Percentiles rank a stretch among this genome's conserved stretches.
phyloP scores from a whole-genome alignment of 1,140 invertebrate species.

The Diachasmimorpha longicaudata region DNA sequence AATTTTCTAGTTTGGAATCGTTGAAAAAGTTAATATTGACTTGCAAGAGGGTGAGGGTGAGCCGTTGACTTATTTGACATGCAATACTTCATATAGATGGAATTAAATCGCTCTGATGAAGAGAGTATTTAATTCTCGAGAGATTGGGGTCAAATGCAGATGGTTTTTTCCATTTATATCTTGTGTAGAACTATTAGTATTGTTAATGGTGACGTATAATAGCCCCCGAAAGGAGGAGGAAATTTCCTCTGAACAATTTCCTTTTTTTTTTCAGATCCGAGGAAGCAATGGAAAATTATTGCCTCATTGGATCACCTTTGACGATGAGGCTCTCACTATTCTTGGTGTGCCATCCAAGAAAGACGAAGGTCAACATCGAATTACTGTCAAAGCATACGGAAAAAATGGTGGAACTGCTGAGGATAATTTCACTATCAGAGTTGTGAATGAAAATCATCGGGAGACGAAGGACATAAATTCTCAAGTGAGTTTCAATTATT shows the following conservation, averaged over 20 bases:
- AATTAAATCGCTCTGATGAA: too few relatives aligned
- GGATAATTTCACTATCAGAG: constrained; percentile 67
- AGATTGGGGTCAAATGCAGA: too few relatives aligned
- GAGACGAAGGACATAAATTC: constrained; percentile 48
- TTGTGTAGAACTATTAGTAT: too few relatives aligned
- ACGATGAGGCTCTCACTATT: constrained; percentile 55
- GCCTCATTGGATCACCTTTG: constrained; percentile 52
- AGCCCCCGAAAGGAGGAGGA: too few relatives aligned
- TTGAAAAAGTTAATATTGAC: too few relatives aligned
- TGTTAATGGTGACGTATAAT: too few relatives aligned
- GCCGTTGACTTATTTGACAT: too few relatives aligned
- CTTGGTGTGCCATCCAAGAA: constrained; percentile 66
- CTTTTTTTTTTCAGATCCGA: constrained; percentile 32
- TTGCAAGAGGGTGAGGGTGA: too few relatives aligned
- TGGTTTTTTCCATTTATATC: too few relatives aligned
- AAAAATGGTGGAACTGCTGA: constrained; percentile 54
- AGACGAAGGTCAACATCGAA: constrained; percentile 65
- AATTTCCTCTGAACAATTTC: not conserved
- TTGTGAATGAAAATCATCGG: constrained; percentile 54
- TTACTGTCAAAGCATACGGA: constrained; percentile 61
- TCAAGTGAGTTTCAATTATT: constrained; percentile 41
- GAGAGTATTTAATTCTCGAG: too few relatives aligned
- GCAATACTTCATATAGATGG: too few relatives aligned
- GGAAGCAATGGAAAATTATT: constrained; percentile 35
- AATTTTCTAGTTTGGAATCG: too few relatives aligned